phyloP scores from a whole-genome alignment of 2,797 vertebrate species.

The Loris lydekkerianus region DNA sequence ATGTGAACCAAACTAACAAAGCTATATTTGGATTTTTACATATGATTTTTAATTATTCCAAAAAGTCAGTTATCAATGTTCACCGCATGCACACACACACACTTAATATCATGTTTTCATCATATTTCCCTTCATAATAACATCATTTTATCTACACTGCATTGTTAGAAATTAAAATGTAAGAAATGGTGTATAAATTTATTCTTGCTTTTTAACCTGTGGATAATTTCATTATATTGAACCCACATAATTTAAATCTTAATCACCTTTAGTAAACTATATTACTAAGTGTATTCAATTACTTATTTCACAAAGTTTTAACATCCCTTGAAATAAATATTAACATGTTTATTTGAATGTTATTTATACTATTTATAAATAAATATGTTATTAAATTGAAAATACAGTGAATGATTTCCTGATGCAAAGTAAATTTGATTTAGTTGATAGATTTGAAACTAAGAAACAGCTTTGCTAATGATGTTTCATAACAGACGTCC shows the following conservation, averaged over 20 bases:
- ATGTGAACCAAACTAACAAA: constrained; percentile 16
- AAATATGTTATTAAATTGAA: constrained; percentile 3
- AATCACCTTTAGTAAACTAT: background rate
- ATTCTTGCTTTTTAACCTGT: constrained; percentile 30
- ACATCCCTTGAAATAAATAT: constrained; percentile 36
- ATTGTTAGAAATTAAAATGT: background rate
- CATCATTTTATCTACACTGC: background rate
- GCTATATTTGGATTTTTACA: background rate
- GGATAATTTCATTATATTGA: background rate
- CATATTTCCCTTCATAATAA: background rate
- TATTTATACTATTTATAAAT: background rate
- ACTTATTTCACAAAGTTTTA: background rate
- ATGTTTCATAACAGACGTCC: background rate
- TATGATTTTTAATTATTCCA: constrained; percentile 24
- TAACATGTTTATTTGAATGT: background rate
- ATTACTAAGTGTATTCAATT: background rate
- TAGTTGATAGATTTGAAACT: constrained; percentile 35
- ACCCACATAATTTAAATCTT: background rate
- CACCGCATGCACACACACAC: background rate
- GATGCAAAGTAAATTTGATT: constrained; percentile 15
- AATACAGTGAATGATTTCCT: background rate
- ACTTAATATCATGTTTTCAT: background rate
- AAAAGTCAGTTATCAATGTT: background rate
- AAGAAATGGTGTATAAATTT: background rate
- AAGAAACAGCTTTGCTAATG: constrained; percentile 11